These are phyloP conservation scores for Streptopelia turtur DNA, from an alignment of 2,797 vertebrate species.

Conservation along the genomic window DNA sequence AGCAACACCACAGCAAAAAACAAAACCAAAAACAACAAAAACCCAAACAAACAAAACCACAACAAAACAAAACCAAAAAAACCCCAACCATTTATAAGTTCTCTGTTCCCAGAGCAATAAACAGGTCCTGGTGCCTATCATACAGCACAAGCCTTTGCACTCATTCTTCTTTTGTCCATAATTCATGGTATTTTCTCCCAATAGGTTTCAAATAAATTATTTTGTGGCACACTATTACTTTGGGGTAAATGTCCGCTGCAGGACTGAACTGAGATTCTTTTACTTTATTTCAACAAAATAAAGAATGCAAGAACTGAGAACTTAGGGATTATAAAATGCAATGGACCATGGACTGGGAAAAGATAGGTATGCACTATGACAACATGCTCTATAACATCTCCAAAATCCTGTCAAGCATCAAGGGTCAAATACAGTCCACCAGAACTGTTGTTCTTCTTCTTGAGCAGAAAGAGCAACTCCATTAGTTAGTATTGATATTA, in stretches of 20 bases:
- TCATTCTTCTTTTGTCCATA: background rate
- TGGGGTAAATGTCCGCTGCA: background rate
- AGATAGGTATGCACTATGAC: background rate
- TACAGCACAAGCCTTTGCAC: background rate
- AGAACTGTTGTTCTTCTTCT: background rate
- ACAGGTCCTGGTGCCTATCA: background rate
- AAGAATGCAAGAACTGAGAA: background rate
- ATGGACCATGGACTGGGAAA: background rate
- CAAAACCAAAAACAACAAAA: background rate
- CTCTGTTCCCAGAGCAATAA: background rate
- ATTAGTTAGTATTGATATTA: background rate
- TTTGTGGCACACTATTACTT: background rate
- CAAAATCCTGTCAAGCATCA: background rate
- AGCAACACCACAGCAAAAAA: no score
- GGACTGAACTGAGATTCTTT: background rate
- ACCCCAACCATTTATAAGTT: background rate
- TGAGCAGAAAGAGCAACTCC: background rate
- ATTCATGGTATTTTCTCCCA: background rate
- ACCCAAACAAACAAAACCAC: no score
- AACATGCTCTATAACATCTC: background rate
- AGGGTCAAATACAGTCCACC: background rate
- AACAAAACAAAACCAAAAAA: background rate
- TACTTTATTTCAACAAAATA: background rate
- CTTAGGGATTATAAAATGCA: background rate
- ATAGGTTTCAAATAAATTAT: background rate